Base-by-base conservation (phyloP, 2,113 vertebrate species). In the Haemorhous mexicanus region DNA sequence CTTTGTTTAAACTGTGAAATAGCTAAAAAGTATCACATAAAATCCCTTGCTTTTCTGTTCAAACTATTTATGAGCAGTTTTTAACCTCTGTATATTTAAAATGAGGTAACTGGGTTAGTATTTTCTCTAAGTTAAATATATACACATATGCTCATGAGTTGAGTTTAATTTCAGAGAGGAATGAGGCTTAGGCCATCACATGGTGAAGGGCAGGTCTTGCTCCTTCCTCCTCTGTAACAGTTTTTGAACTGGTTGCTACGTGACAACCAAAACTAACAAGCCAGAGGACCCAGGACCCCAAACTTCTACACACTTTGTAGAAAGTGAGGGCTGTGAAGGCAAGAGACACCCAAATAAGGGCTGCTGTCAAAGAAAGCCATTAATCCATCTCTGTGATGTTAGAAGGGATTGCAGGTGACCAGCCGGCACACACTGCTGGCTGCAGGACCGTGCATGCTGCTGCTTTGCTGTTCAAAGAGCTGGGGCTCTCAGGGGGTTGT, bases 41-140 rank as follows among this genome's bases (percentile, higher is more conserved):
- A 76, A 62, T 63, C 26, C 41, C 3, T 9, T 46, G 7, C n/a
- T 84, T 80, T 95, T 88, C 55, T 59, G 16, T 86, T 87, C 52
- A 33, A 93, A n/a, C 33, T 49, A 11, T 26, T 90, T 52, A 79
- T 68, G 67, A n/a, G 58, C 10, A 47, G 27, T 69, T 96, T 83
- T 89, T 83, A 55, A 67, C 89, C 74, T 63, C 55, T 77, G 43
- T 86, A 58, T 92, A 84, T 94, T 90, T 96, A 78, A 95, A 92
- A 64, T 16, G 17, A 81, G 68, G 53, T 84, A 86, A 74, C 8
- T 78, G 22, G 3, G 0, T 64, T n/a, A 77, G 24, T 37, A 28
- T 86, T 86, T 95, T 61, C 56, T 37, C 26, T 52, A 47, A 44
- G 33, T 80, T 80, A 61, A 77, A 78, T 70, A 61, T 61, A 93